Evolutionary conservation across 2,113 vertebrate species (phyloP), one percentile per base, ranked within the genome.

Genomic region (Nematolebias whitei): DNA sequence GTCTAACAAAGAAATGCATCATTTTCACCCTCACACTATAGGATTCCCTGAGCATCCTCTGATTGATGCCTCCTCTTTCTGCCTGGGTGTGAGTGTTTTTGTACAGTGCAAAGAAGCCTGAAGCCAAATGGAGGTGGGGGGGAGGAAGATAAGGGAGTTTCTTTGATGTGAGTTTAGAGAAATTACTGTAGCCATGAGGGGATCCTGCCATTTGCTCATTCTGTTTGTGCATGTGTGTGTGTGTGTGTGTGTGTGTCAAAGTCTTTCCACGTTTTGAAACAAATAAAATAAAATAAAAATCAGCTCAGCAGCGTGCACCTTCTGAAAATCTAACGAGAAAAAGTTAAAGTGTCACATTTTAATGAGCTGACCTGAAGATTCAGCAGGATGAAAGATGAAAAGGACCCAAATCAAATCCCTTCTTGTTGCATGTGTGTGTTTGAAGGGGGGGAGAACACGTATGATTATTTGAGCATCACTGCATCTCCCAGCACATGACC

Each of bases 341-440:
- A 24, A 19, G n/a, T 54, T 11, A 11, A 18, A 12, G 2, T 53
- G 12, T 54, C 20, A 2, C n/a, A 5, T n/a, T 54, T 38, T 2
- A 10, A 19, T 3, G 9, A 12, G 35, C 4, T 38, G 15, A 47
- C 41, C 22, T 26, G 44, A 24, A 62, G 43, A 93, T 93, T 83
- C 59, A 65, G 78, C 88, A 82, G 90, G 94, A 95, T 92, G 85
- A 93, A n/a, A n/a, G n/a, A n/a, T n/a, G n/a, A n/a, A n/a, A n/a
- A n/a, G n/a, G n/a, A n/a, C n/a, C n/a, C n/a, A n/a, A n/a, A n/a
- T n/a, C n/a, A n/a, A n/a, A n/a, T n/a, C n/a, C n/a, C n/a, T n/a
- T n/a, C 32, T 35, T 35, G 32, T 35, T 35, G 5, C 70, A 26
- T 62, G 44, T 56, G 26, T 59, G 51, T 40, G 57, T 45, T 35